These are phyloP conservation scores for Archegozetes longisetosus DNA, from an alignment of 1,140 invertebrate genomes.

Conservation along the genomic window DNA sequence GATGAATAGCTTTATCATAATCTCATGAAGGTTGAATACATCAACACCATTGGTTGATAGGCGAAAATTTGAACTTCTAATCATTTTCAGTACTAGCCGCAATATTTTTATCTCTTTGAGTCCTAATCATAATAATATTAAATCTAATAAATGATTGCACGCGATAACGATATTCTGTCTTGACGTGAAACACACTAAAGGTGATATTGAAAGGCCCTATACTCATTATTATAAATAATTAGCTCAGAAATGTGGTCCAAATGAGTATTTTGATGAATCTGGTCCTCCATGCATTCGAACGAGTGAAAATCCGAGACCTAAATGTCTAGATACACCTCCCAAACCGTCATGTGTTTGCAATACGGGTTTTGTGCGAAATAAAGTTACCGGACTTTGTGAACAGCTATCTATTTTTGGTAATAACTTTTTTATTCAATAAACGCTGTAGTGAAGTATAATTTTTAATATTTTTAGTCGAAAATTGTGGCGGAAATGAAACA, in stretches of 20 bases:
- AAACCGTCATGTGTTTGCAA: slow-evolving; percentile 5
- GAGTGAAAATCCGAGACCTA: not conserved
- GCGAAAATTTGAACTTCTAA: no score
- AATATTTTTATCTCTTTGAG: no score
- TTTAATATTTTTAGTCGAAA: not conserved
- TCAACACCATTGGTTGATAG: no score
- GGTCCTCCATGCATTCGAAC: slow-evolving; percentile 7
- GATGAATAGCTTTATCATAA: no score
- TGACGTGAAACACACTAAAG: no score
- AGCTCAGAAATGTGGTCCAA: slow-evolving; percentile 12
- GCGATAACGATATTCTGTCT: no score
- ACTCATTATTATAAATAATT: not conserved
- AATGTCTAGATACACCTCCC: slow-evolving; percentile 1
- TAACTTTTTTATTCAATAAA: not conserved
- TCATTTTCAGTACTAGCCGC: no score
- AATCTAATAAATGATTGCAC: no score
- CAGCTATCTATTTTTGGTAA: slow-evolving; percentile 3
- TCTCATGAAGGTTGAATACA: no score
- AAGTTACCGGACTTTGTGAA: not conserved
- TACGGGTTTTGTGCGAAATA: slow-evolving; percentile 6
- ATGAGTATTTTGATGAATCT: slow-evolving; percentile 10
- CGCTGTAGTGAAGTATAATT: not conserved
- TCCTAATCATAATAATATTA: no score
- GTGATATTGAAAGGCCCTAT: no score
- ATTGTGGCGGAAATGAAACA: slow-evolving; percentile 5